Evolutionary conservation across 2,888 invertebrate species (phyloP), one percentile per base, ranked within the genome.

Genomic region (Ephialtes manifestator): DNA sequence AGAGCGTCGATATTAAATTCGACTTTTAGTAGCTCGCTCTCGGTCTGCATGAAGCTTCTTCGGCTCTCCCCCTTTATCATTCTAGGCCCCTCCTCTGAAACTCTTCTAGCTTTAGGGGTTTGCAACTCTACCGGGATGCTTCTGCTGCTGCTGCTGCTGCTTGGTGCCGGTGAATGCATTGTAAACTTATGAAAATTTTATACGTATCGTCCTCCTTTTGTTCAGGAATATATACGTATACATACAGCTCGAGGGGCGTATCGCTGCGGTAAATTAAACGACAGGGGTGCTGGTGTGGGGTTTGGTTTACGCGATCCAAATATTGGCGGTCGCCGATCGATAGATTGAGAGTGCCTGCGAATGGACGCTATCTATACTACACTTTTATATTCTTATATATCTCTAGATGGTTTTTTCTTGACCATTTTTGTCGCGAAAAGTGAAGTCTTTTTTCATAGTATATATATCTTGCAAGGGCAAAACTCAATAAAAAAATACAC

Each of bases 171-270:
- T 39, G 71, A 46, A 67, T 68, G 43, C 67, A 67, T 43, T 35
- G 46, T 20, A 75, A 68, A 77, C 72, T 84, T 60, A 84, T 81
- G 60, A 72, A 81, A 77, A 76, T 81, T 76, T 84, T 68, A 75
- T 81, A 55, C 39, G 31, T 51, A 55, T 65, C 48, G 31, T 67
- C 20, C 20, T 13, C n/a, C 35, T 46, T 71, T 39, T 35, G 20
- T 55, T 53, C 4, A 20, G 18, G 8, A 58, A 67, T 67, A 8
- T 15, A 78, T 60, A 53, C 11, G 55, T 46, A 31, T 46, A 28
- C 55, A 31, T 65, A 13, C 39, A 24, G 20, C n/a, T 70, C 48
- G 51, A 31, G 13, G 63, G 67, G 68, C 43, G 24, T 51, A 20
- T 39, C 18, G 70, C 60, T 46, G 18, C 46, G 53, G 20, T 83